Conservation (phyloP, 2,888 invertebrate species). For the Drosophila kambysellisi region DNA sequence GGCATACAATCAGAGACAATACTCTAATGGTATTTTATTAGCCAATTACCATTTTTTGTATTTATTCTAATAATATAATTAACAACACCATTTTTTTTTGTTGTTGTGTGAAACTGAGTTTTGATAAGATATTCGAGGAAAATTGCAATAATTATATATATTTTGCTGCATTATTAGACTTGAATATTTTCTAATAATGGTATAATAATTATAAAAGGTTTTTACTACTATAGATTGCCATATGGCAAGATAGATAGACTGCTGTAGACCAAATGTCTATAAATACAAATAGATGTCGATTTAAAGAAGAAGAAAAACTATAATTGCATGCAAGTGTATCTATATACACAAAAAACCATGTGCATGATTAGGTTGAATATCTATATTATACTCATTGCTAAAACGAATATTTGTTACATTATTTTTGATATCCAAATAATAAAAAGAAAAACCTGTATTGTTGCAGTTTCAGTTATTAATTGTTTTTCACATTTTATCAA, state of each 20-base stretch:
- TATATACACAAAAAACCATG: background rate
- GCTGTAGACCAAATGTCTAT: background rate
- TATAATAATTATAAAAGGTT: background rate
- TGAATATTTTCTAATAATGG: background rate
- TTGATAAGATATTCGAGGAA: background rate
- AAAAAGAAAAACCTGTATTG: background rate
- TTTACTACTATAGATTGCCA: background rate
- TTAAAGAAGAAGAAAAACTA: background rate
- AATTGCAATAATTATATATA: constrained; percentile 1
- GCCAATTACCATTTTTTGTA: background rate
- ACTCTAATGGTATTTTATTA: background rate
- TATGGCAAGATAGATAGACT: background rate
- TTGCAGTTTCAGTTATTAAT: constrained; percentile 16
- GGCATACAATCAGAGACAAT: background rate
- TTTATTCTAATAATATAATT: background rate
- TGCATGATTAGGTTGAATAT: background rate
- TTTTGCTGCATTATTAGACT: no score
- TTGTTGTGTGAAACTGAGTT: background rate
- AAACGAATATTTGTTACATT: background rate
- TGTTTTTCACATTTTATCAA: constrained; percentile 18
- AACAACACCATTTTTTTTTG: background rate
- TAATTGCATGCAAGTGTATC: background rate
- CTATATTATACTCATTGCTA: background rate
- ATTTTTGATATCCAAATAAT: background rate
- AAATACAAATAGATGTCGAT: background rate